Evolutionary conservation across 2,888 invertebrate species (phyloP).

Genomic region (Trissolcus brochymenae): DNA sequence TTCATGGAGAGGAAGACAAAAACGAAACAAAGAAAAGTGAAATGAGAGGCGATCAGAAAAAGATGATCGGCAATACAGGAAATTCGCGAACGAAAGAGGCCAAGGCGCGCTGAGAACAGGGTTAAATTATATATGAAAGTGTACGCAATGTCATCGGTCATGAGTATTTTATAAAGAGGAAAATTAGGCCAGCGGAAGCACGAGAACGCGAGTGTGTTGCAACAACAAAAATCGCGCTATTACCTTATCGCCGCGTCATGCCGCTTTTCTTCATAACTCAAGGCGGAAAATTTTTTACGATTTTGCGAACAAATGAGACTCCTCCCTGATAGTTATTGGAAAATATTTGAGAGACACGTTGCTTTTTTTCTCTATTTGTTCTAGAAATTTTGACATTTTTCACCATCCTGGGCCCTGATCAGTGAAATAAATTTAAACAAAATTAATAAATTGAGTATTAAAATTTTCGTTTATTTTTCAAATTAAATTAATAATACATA

Average conservation of each 20-base stretch:
- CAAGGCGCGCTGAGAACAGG: conserved; percentile 48
- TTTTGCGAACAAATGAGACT: conserved; percentile 47
- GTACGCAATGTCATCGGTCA: conserved; percentile 59
- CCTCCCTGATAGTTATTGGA: conserved; percentile 33
- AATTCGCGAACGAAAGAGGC: conserved; percentile 45
- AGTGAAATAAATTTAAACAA: no score
- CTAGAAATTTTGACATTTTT: no score
- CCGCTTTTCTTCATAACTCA: conserved; percentile 48
- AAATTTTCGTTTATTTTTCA: no score
- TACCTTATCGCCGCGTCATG: conserved; percentile 49
- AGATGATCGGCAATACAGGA: conserved; percentile 6
- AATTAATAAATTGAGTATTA: no score
- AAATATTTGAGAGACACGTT: conserved; percentile 18
- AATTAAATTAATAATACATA: no score
- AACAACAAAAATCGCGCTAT: conserved; percentile 57
- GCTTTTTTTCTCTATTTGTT: conserved; percentile 49
- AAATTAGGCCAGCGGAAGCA: conserved; percentile 66
- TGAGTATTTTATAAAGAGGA: conserved; percentile 56
- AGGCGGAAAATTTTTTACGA: conserved; percentile 43
- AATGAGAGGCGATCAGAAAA: conserved; percentile 2
- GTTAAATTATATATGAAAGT: conserved; percentile 38
- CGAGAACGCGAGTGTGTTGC: conserved; percentile 54
- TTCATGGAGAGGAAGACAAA: background rate
- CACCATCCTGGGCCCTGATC: no score
- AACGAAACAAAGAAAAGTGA: background rate